phyloP scores from a whole-genome alignment of 2,888 invertebrate species.

The Megaustenia siamemsis region DNA sequence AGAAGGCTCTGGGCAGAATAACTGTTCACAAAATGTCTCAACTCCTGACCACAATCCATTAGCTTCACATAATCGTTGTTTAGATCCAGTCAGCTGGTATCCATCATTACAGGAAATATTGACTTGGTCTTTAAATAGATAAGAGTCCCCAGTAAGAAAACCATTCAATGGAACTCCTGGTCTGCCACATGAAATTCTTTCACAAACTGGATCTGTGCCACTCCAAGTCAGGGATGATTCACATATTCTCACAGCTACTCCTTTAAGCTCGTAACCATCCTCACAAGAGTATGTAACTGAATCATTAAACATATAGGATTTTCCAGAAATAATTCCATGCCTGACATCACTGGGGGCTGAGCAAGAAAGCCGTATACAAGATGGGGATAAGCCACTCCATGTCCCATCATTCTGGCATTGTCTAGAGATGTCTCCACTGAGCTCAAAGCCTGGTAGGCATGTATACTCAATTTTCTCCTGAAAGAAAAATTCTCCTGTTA shows the following conservation, averaged over 20 bases:
- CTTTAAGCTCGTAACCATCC: conserved; percentile 63
- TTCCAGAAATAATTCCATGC: conserved; percentile 55
- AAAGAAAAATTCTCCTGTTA: conserved; percentile 49
- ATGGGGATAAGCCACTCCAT: conserved; percentile 70
- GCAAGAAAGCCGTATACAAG: conserved; percentile 67
- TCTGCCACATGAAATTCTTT: conserved; percentile 56
- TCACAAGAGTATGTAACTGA: conserved; percentile 59
- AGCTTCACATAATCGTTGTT: conserved; percentile 59
- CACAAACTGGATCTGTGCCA: conserved; percentile 60
- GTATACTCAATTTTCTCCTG: conserved; percentile 56
- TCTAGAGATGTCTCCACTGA: conserved; percentile 91
- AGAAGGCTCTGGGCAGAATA: conserved; percentile 63
- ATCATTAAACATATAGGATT: conserved; percentile 54
- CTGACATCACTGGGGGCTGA: conserved; percentile 54
- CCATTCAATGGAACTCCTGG: conserved; percentile 61
- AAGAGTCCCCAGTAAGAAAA: conserved; percentile 50
- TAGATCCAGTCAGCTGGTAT: conserved; percentile 61
- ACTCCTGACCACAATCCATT: conserved; percentile 65
- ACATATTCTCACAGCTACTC: conserved; percentile 61
- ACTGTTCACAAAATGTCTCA: conserved; percentile 61
- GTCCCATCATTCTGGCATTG: conserved; percentile 80
- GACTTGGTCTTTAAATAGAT: conserved; percentile 56
- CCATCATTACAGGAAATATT: conserved; percentile 62
- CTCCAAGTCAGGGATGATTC: conserved; percentile 65
- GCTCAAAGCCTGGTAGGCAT: conserved; percentile 84